Evolutionary conservation across 1,140 invertebrate genomes (phyloP).

Genomic region (Conopomorpha cramerella): DNA sequence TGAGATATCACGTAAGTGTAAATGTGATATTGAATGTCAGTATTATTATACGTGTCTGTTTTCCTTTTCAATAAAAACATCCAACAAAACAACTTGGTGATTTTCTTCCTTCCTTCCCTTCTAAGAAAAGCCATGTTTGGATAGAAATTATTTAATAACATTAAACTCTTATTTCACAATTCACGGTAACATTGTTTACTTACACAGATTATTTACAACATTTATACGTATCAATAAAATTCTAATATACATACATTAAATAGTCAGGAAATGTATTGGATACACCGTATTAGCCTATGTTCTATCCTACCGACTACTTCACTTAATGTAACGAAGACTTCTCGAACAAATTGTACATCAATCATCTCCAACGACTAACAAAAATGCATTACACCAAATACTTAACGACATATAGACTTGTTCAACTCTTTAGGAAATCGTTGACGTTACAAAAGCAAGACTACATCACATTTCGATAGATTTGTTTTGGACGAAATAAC

Average conservation of each 20-base stretch:
- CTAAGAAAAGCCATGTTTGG: conserved; percentile 16
- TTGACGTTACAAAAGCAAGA: too few species aligned
- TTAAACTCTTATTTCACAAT: conserved; percentile 60
- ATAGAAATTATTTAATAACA: conserved; percentile 61
- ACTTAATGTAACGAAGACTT: too few species aligned
- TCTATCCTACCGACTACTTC: too few species aligned
- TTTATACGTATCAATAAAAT: conserved; percentile 38
- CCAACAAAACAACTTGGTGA: not conserved
- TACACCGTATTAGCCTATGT: too few species aligned
- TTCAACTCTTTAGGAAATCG: too few species aligned
- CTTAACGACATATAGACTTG: too few species aligned
- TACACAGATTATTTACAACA: conserved; percentile 56
- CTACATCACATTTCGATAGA: too few species aligned
- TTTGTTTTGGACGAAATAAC: too few species aligned
- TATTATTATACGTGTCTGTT: conserved; percentile 29
- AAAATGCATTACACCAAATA: too few species aligned
- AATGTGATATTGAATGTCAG: conserved; percentile 34
- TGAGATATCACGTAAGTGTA: not conserved
- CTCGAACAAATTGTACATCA: too few species aligned
- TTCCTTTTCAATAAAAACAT: not conserved
- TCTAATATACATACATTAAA: conserved; percentile 24
- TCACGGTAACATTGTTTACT: conserved; percentile 60
- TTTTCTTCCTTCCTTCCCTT: not conserved
- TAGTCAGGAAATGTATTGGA: conserved; percentile 13
- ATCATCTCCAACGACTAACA: too few species aligned